These are phyloP conservation scores for Lutraria rhynchaena DNA, from an alignment of 1,140 invertebrate genomes.

Conservation along the genomic window DNA sequence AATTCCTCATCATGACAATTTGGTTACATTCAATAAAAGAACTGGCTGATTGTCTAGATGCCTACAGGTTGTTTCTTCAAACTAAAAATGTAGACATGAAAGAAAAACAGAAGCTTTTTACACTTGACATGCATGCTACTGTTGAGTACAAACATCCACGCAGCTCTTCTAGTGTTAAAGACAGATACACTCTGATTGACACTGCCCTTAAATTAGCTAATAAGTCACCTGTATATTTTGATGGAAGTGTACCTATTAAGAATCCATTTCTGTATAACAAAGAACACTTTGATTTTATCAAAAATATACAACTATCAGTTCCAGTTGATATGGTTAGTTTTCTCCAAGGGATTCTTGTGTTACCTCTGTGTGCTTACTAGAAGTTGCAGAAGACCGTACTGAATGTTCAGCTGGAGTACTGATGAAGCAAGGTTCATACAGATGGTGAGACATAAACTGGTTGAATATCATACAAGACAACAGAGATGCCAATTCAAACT, in stretches of 20 bases:
- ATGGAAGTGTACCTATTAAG: slow-evolving; percentile 40
- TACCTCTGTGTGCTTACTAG: background rate
- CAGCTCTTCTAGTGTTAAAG: background rate
- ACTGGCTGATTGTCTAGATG: too few species aligned
- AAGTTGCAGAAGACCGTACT: slow-evolving; percentile 2
- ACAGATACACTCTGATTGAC: background rate
- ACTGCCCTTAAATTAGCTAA: too few species aligned
- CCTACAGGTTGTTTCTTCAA: too few species aligned
- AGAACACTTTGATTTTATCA: slow-evolving; percentile 22
- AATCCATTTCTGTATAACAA: slow-evolving; percentile 15
- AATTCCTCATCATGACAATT: too few species aligned
- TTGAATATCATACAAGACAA: slow-evolving; percentile 47
- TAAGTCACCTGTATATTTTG: slow-evolving; percentile 22
- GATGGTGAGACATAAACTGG: background rate
- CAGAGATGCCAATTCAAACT: slow-evolving; percentile 33
- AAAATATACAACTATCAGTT: slow-evolving; percentile 20
- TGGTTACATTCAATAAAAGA: too few species aligned
- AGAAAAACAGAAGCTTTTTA: too few species aligned
- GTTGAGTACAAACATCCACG: too few species aligned
- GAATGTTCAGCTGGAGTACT: slow-evolving; percentile 1
- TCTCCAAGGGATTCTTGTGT: background rate
- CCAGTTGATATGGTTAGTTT: slow-evolving; percentile 38
- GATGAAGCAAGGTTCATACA: slow-evolving; percentile 10
- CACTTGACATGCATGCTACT: too few species aligned
- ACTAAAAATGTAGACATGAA: too few species aligned